phyloP scores from a whole-genome alignment of 2,797 vertebrate genomes.

The Brotula barbata region DNA sequence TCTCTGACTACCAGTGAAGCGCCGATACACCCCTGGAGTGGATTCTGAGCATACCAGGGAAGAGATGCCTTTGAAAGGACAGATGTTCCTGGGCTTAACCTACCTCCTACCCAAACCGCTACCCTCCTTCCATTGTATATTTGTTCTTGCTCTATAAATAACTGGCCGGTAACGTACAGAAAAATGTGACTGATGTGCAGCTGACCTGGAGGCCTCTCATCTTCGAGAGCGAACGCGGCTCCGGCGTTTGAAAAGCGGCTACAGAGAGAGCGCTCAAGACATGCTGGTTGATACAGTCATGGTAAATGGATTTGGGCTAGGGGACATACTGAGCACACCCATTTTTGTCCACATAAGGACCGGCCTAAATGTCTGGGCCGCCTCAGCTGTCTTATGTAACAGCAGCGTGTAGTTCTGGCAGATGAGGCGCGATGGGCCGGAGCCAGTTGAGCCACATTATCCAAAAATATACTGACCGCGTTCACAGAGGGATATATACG shows the following conservation, averaged over 20 bases:
- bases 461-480: conserved; percentile 62
- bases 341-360: conserved; percentile 67
- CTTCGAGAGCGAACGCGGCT: conserved; percentile 36
- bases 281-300: conserved; percentile 50
- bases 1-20: conserved; percentile 80
- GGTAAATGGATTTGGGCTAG: conserved; percentile 57
- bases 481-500: conserved; percentile 42
- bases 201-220: conserved; percentile 61
- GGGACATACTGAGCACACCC: conserved; percentile 52
- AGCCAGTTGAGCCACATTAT: conserved; percentile 62
- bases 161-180: conserved; percentile 59
- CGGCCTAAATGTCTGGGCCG: conserved; percentile 56
- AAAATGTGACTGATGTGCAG: conserved; percentile 62
- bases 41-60: conserved; percentile 80
- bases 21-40: conserved; percentile 75
- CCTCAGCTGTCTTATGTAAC: conserved; percentile 68
- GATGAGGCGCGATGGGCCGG: conserved; percentile 55
- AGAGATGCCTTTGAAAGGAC: conserved; percentile 76
- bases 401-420: conserved; percentile 58
- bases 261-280: conserved; percentile 20
- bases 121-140: conserved; percentile 70
- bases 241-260: conserved; percentile 17
- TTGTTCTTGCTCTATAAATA: conserved; percentile 80
- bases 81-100: conserved; percentile 72
- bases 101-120: conserved; percentile 62